Percentiles rank a stretch among this genome's conserved stretches.
Conservation (phyloP, 2,888 invertebrate species). For the Theretra japonica region DNA sequence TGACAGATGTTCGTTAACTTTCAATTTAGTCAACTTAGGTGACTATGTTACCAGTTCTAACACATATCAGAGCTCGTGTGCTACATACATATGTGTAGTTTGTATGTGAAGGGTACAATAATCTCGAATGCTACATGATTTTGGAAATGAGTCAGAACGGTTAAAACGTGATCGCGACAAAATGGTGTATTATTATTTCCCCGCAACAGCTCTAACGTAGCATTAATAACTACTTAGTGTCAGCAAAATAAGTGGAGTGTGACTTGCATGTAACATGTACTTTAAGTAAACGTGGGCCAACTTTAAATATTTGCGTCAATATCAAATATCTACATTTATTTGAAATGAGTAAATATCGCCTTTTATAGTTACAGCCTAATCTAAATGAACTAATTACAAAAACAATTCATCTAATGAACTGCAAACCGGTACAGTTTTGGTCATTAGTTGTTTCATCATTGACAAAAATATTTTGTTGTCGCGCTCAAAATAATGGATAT, state of each 20-base stretch:
- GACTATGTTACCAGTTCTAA: background rate
- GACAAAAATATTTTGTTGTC: background rate
- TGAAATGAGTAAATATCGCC: no score
- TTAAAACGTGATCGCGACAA: background rate
- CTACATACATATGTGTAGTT: background rate
- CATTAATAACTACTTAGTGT: constrained; percentile 9
- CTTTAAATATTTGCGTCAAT: background rate
- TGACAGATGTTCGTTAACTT: background rate
- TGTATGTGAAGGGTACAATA: background rate
- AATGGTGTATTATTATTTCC: background rate
- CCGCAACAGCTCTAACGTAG: background rate
- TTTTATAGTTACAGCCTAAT: no score
- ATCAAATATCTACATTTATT: no score
- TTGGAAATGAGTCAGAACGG: background rate
- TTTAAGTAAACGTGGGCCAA: background rate
- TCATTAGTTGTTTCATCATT: background rate
- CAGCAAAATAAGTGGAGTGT: constrained; percentile 24
- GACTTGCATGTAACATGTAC: constrained; percentile 3
- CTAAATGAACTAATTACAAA: background rate
- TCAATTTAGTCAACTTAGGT: background rate
- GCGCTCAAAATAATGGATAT: no score
- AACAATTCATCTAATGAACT: background rate
- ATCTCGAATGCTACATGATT: background rate
- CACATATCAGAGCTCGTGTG: background rate
- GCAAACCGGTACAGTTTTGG: background rate